Conservation (phyloP, 2,888 invertebrate species). For the Prosopocoilus inquinatus region DNA sequence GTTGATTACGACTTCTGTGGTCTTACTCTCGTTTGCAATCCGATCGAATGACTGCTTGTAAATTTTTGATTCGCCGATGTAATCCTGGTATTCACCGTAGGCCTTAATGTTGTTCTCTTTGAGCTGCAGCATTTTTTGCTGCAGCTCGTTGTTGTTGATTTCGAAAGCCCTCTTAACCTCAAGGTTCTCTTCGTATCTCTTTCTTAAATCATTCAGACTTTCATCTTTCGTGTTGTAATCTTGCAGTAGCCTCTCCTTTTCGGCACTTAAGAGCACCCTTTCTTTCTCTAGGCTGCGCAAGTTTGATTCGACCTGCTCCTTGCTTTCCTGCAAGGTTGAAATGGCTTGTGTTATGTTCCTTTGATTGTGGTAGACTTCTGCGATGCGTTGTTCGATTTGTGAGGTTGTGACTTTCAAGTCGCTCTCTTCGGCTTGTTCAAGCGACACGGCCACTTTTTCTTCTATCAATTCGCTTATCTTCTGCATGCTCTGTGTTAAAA, state of each 20-base stretch:
- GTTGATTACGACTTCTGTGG: constrained; percentile 5
- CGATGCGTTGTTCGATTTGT: constrained; percentile 26
- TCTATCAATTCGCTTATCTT: constrained; percentile 9
- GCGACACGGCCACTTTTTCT: neutral
- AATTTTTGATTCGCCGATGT: constrained; percentile 22
- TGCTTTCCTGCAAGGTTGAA: constrained; percentile 30
- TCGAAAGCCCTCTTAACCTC: constrained; percentile 1
- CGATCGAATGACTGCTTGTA: constrained; percentile 23
- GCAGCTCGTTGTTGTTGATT: constrained; percentile 21
- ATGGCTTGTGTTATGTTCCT: constrained; percentile 17
- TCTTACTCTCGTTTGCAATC: constrained; percentile 16
- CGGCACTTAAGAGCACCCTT: constrained; percentile 24
- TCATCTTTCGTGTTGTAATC: constrained; percentile 36
- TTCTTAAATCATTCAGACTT: constrained; percentile 13
- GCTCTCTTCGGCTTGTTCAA: constrained; percentile 10
- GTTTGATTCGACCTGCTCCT: constrained; percentile 30
- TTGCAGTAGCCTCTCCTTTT: constrained; percentile 27
- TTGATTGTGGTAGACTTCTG: constrained; percentile 18
- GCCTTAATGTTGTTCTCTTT: constrained; percentile 25
- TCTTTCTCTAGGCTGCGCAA: constrained; percentile 35
- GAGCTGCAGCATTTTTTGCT: constrained; percentile 29
- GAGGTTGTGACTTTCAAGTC: constrained; percentile 17
- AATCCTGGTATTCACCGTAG: constrained; percentile 24
- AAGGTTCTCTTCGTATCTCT: constrained; percentile 7
- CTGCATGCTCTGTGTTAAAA: constrained; percentile 5